Percentiles rank a stretch among this genome's conserved stretches.
Conservation (phyloP, 2,797 vertebrate genomes). For the Adrianichthys oophorus region DNA sequence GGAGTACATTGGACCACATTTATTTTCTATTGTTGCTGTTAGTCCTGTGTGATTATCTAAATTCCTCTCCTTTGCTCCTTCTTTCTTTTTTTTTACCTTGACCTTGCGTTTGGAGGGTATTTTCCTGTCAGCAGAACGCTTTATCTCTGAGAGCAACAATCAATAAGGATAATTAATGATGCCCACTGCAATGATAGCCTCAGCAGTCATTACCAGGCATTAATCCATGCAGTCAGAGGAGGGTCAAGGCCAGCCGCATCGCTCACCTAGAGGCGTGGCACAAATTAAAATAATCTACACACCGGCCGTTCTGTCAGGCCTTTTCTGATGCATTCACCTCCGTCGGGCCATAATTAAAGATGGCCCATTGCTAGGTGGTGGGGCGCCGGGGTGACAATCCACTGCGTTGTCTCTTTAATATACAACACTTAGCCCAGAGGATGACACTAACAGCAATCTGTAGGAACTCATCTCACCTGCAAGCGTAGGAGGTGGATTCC, state of each 20-base stretch:
- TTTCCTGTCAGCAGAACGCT: slow-evolving; percentile 99
- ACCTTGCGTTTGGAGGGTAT: slow-evolving; percentile 96
- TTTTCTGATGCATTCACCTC: slow-evolving; percentile 76
- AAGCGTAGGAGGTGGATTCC: slow-evolving; percentile 54
- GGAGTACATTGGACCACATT: slow-evolving; percentile 69
- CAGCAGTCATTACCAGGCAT: slow-evolving; percentile 98
- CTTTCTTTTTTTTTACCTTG: slow-evolving; percentile 92
- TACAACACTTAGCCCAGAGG: slow-evolving; percentile 78
- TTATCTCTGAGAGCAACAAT: slow-evolving; percentile 99
- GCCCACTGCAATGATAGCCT: slow-evolving; percentile 98
- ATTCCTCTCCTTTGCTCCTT: slow-evolving; percentile 71
- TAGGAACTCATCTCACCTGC: slow-evolving; percentile 74
- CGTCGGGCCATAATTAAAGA: slow-evolving; percentile 78
- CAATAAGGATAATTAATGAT: slow-evolving; percentile 99
- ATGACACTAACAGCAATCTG: slow-evolving; percentile 79
- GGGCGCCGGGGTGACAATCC: slow-evolving; percentile 70
- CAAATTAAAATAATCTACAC: slow-evolving; percentile 99
- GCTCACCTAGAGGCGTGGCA: slow-evolving; percentile 91
- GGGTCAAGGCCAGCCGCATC: slow-evolving; percentile 98
- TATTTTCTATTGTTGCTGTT: slow-evolving; percentile 84
- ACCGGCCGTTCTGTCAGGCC: slow-evolving; percentile 83
- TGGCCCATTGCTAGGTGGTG: slow-evolving; percentile 67
- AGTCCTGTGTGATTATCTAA: slow-evolving; percentile 83
- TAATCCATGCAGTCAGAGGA: slow-evolving; percentile 96
- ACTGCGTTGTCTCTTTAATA: slow-evolving; percentile 77